phyloP scores from a whole-genome alignment of 2,113 vertebrate species.

The Pristiophorus japonicus region DNA sequence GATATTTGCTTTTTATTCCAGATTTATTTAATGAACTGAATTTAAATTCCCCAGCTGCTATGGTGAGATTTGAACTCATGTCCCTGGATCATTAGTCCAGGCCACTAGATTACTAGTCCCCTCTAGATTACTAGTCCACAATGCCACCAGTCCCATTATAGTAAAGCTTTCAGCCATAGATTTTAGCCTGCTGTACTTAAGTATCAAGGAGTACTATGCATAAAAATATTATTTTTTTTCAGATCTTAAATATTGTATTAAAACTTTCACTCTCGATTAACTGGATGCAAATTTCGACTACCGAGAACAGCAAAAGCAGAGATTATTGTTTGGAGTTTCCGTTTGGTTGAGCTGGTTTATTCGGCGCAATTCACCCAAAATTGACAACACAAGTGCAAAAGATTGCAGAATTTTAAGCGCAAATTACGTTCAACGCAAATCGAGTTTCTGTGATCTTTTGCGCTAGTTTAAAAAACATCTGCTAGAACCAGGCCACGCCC shows the following conservation, averaged over 20 bases:
- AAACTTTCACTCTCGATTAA: not conserved
- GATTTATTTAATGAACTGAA: no score
- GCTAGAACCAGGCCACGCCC: no score
- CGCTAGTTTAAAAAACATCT: not conserved
- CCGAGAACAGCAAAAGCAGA: not conserved
- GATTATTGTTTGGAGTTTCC: not conserved
- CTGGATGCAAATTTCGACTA: not conserved
- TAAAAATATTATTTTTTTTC: not conserved
- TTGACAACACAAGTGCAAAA: not conserved
- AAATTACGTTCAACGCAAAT: not conserved
- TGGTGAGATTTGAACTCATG: no score
- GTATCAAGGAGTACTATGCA: not conserved
- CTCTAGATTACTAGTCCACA: no score
- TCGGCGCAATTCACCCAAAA: not conserved
- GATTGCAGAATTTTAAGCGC: not conserved
- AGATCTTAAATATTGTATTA: not conserved
- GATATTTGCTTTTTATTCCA: no score
- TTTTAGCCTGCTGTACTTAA: not conserved
- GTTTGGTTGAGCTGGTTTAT: not conserved
- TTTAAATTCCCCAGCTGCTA: no score
- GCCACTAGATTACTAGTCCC: no score
- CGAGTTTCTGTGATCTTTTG: not conserved
- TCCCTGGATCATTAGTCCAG: no score
- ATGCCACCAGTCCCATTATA: not conserved
- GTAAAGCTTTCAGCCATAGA: not conserved